Conservation (phyloP, 1,140 invertebrate genomes). For the Drosophila arizonae region DNA sequence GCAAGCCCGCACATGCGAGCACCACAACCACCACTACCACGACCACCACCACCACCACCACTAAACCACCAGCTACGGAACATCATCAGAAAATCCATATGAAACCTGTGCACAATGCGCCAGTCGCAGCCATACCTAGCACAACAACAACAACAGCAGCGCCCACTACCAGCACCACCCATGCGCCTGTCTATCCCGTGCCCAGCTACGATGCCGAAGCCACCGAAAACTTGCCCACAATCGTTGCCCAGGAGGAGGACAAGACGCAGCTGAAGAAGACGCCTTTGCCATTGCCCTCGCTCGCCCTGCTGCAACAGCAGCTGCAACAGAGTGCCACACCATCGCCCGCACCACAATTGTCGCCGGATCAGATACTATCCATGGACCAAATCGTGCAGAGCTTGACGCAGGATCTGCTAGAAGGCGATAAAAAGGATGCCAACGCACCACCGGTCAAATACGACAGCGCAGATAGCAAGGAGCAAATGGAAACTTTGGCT, state of each 20-base stretch:
- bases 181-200: conserved; percentile 58
- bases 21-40: conserved; percentile 14
- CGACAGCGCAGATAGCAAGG: conserved; percentile 51
- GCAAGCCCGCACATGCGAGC: conserved; percentile 18
- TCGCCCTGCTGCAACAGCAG: conserved; percentile 62
- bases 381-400: conserved; percentile 75
- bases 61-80: conserved; percentile 28
- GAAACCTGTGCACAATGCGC: conserved; percentile 47
- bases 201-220: conserved; percentile 57
- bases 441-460: conserved; percentile 47
- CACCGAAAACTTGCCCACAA: conserved; percentile 25
- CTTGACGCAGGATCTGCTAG: conserved; percentile 54
- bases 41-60: conserved; percentile 11
- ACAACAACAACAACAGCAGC: conserved; percentile 46
- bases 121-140: conserved; percentile 8
- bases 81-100: conserved; percentile 55
- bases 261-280: conserved; percentile 56
- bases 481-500: conserved; percentile 48
- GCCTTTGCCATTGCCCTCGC: conserved; percentile 38
- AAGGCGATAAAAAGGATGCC: conserved; percentile 43
- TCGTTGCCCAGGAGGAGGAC: conserved; percentile 4
- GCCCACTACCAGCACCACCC: conserved; percentile 44
- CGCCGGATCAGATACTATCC: conserved; percentile 64
- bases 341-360: conserved; percentile 54
- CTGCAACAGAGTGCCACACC: conserved; percentile 55